These are phyloP conservation scores for pig (Sus scrofa) DNA, from an alignment of 2,113 vertebrate genomes.

Conservation along the genomic window DNA sequence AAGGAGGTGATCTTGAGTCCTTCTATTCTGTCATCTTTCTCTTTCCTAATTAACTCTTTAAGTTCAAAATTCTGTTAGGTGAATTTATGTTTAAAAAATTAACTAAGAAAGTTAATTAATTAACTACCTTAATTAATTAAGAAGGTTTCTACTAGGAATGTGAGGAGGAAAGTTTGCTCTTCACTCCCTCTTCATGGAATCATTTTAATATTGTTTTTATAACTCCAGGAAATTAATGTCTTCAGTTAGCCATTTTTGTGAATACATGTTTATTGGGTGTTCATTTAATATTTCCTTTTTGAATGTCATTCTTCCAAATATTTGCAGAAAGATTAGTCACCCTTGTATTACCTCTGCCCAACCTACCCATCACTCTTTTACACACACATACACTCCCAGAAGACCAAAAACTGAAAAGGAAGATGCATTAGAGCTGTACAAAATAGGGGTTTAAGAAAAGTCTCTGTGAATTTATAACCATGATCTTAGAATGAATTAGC, in stretches of 20 bases:
- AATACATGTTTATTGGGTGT: background rate
- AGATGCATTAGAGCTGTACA: background rate
- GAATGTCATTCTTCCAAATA: background rate
- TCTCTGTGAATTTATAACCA: background rate
- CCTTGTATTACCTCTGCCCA: background rate
- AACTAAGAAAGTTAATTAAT: too few species aligned
- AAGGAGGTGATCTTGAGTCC: too few species aligned
- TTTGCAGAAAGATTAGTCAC: background rate
- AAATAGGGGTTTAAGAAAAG: slow-evolving; percentile 12
- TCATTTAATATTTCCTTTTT: slow-evolving; percentile 24
- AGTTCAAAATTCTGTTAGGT: background rate
- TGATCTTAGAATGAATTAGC: slow-evolving; percentile 41
- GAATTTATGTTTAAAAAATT: slow-evolving; percentile 47
- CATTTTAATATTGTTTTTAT: slow-evolving; percentile 25
- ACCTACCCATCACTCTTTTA: background rate
- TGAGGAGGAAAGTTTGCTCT: background rate
- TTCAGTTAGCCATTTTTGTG: background rate
- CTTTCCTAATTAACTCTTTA: slow-evolving; percentile 24
- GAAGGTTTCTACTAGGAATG: slow-evolving; percentile 11
- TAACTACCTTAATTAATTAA: slow-evolving; percentile 7
- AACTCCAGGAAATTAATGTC: background rate
- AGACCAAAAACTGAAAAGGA: background rate
- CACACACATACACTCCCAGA: background rate
- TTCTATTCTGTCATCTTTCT: too few species aligned
- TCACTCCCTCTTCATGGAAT: background rate